These are phyloP conservation scores for Callospermophilus lateralis DNA, from an alignment of 2,113 vertebrate genomes.

Conservation along the genomic window DNA sequence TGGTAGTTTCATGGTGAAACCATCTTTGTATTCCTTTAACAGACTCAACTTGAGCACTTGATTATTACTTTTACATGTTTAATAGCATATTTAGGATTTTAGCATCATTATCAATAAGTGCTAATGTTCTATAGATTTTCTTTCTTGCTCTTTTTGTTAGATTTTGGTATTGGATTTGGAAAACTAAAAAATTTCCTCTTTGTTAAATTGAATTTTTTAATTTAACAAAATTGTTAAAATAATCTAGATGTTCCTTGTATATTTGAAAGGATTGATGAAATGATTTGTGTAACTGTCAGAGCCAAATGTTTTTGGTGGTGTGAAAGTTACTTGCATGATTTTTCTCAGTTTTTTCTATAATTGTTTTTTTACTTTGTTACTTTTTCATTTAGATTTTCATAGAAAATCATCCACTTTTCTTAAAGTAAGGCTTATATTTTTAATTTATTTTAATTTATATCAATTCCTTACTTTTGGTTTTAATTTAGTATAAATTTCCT, in stretches of 20 bases:
- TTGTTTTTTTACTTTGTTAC: neutral
- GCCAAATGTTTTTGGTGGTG: neutral
- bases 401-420: neutral
- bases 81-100: neutral
- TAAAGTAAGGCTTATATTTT: slow-evolving; percentile 12
- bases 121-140: neutral
- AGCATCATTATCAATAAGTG: neutral
- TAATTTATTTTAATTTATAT: neutral
- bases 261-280: neutral
- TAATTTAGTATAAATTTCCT: neutral
- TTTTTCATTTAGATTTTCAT: neutral
- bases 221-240: neutral
- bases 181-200: neutral
- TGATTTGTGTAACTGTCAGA: neutral
- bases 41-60: too few relatives aligned
- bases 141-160: neutral
- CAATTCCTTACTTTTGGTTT: neutral
- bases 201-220: too few relatives aligned
- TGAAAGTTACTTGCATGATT: neutral
- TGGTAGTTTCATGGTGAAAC: neutral
- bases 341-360: neutral
- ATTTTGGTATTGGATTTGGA: neutral
- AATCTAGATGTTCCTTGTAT: neutral
- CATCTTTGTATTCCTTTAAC: neutral
- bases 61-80: neutral